phyloP scores from a whole-genome alignment of 2,113 vertebrate species.

The Trogon surrucura region DNA sequence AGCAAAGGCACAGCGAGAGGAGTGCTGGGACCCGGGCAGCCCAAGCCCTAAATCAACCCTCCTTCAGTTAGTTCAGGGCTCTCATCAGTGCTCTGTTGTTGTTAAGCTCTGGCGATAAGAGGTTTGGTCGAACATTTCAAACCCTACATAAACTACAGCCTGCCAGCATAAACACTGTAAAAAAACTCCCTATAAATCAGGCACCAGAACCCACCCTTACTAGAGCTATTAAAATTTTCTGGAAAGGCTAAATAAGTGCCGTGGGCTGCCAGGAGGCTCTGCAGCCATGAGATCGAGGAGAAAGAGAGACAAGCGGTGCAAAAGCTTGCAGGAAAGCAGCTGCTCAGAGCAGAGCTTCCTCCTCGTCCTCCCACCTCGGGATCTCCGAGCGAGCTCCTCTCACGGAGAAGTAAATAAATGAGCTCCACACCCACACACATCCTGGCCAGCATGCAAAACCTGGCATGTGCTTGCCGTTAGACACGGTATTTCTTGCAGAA shows the following conservation, averaged over 20 bases:
- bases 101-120: neutral
- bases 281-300: neutral
- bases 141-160: neutral
- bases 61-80: neutral
- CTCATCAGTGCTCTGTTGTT: neutral
- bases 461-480: accelerated
- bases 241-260: neutral
- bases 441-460: neutral
- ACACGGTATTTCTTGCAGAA: neutral
- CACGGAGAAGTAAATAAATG: neutral
- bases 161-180: constrained; percentile 13
- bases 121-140: neutral
- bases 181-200: neutral
- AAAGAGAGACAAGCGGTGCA: accelerated
- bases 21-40: neutral
- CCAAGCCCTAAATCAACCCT: neutral
- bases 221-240: neutral
- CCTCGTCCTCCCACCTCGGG: neutral
- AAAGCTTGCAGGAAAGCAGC: neutral
- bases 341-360: neutral
- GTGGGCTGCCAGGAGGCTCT: neutral
- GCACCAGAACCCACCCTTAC: neutral
- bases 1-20: neutral
- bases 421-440: neutral
- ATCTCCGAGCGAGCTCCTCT: neutral